Conservation (phyloP, 2,888 invertebrate species). For the Sepioteuthis lessoniana region DNA sequence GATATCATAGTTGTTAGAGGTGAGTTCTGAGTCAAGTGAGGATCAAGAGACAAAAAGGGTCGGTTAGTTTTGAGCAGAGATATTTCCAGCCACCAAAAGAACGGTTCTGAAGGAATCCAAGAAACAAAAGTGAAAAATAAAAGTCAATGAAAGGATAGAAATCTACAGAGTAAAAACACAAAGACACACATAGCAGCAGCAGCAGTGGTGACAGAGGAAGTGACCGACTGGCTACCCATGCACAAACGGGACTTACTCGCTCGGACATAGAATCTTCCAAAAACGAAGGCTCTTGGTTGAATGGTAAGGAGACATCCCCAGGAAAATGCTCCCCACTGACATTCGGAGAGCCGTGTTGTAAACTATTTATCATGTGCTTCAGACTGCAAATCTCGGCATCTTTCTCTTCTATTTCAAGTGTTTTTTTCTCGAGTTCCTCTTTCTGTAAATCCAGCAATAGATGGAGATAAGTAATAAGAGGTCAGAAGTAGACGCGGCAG, state of each 20-base stretch:
- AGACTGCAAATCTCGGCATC: constrained; percentile 56
- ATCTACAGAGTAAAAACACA: not conserved
- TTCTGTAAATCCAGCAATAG: constrained; percentile 51
- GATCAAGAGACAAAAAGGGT: no score
- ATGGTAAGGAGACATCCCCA: constrained; percentile 43
- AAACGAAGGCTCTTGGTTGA: not conserved
- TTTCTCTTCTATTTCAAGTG: constrained; percentile 56
- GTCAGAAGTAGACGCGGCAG: not conserved
- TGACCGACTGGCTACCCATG: not conserved
- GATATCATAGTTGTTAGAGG: no score
- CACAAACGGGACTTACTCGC: constrained; percentile 35
- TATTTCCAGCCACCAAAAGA: not conserved
- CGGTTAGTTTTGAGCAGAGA: not conserved
- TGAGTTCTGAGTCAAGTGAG: no score
- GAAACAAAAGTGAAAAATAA: not conserved
- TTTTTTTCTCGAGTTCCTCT: constrained; percentile 56
- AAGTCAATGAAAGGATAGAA: not conserved
- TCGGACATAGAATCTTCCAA: constrained; percentile 6
- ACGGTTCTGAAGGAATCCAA: not conserved
- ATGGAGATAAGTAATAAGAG: not conserved
- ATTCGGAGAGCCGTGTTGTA: not conserved
- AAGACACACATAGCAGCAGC: not conserved
- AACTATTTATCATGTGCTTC: constrained; percentile 44
- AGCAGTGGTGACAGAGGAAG: not conserved
- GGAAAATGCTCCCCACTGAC: constrained; percentile 35